Percentiles rank a stretch among this genome's conserved stretches.
Conservation (phyloP, 64 coral and sea anemone genomes). For the Trachythela sp. region DNA sequence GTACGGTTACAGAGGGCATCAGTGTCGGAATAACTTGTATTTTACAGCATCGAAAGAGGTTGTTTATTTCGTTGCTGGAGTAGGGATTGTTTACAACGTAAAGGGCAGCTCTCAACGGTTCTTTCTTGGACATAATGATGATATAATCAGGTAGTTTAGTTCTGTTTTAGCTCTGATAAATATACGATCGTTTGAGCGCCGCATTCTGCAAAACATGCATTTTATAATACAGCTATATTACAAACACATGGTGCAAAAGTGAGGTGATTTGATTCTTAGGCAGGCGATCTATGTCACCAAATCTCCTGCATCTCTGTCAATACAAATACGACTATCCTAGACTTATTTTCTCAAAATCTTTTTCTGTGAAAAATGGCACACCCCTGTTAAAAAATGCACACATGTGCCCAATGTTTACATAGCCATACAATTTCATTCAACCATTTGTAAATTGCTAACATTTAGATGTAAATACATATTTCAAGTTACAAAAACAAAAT, state of each 20-base stretch:
- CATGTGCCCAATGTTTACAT: not conserved
- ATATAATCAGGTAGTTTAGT: conserved; percentile 88
- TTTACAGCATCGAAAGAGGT: conserved; percentile 74
- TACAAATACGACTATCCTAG: too few species aligned
- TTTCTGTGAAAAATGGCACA: not conserved
- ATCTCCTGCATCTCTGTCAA: too few species aligned
- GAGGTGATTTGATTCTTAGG: not conserved
- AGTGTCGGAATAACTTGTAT: conserved; percentile 95
- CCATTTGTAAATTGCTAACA: not conserved
- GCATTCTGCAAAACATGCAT: not conserved
- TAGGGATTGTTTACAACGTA: conserved; percentile 83
- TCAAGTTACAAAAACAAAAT: too few species aligned
- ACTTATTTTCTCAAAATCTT: not conserved
- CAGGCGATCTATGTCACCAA: not conserved
- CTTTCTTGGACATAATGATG: conserved; percentile 94
- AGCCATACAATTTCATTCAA: not conserved
- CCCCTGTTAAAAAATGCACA: not conserved
- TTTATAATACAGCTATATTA: not conserved
- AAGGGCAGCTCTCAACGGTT: conserved; percentile 81
- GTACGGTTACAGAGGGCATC: conserved; percentile 94
- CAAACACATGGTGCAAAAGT: not conserved
- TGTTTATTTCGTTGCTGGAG: conserved; percentile 99
- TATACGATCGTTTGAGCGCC: not conserved
- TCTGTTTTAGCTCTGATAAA: not conserved
- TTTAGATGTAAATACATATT: too few species aligned